Percentiles rank a stretch among this genome's conserved stretches.
These are phyloP conservation scores for Phylloscopus trochiloides DNA, from an alignment of 2,113 vertebrate genomes.

Conservation along the genomic window DNA sequence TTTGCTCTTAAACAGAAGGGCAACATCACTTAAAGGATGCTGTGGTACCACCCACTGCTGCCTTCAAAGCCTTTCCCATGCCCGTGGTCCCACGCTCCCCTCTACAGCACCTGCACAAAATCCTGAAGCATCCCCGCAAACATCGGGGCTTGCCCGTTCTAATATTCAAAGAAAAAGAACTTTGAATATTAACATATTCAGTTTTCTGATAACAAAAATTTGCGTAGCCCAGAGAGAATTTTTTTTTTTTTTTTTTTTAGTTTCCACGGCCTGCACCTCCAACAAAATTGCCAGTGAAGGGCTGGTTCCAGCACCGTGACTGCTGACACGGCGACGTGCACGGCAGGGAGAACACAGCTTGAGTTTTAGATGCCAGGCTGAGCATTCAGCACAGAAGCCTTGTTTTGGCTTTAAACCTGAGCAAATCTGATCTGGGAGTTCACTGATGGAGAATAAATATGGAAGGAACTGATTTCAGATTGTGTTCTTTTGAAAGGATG, in stretches of 20 bases:
- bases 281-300: neutral
- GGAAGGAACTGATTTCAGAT: slow-evolving; percentile 63
- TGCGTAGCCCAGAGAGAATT: neutral
- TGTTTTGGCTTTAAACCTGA: slow-evolving; percentile 64
- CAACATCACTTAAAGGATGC: neutral
- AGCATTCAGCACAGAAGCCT: slow-evolving; percentile 38
- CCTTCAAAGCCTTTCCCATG: neutral
- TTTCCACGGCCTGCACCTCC: neutral
- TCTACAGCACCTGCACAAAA: neutral
- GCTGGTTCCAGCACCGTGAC: neutral
- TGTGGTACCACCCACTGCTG: neutral
- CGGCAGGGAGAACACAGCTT: slow-evolving; percentile 15
- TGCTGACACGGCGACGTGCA: neutral
- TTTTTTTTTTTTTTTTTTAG: neutral
- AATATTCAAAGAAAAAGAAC: neutral
- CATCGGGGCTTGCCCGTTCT: rapidly evolving
- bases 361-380: slow-evolving; percentile 49
- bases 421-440: slow-evolving; percentile 56
- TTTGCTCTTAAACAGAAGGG: slow-evolving; percentile 10
- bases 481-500: slow-evolving; percentile 50
- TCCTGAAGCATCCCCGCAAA: neutral
- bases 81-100: rapidly evolving
- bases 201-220: neutral
- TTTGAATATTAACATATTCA: neutral
- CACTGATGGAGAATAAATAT: slow-evolving; percentile 62